Base-by-base conservation (phyloP, 2,113 vertebrate species). In the Campylomormyrus tamandua region DNA sequence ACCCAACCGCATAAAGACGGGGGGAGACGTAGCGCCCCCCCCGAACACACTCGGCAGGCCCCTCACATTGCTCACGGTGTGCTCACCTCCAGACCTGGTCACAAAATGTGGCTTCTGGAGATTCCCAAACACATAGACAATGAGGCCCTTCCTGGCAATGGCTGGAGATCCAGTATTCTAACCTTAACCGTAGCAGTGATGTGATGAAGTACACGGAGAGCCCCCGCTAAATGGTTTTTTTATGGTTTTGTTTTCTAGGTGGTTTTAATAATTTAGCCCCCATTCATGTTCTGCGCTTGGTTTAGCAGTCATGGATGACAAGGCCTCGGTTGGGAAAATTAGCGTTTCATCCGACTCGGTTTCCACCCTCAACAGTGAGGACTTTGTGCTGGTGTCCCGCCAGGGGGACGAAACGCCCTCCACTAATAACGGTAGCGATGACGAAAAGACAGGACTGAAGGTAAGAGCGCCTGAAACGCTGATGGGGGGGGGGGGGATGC, bases 251-350 rank as follows among this genome's bases (percentile, higher is more conserved):
- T 96, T 96, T 97, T 97, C 96, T 94, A 98, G 98, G 98, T 97
- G 95, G 93, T 97, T 97, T 96, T 93, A 95, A 95, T 96, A 96
- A 96, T 96, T 96, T 96, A 97, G 96, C 93, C 91, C 83, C 95
- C 97, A 97, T 98, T 98, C 97, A 98, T 98, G 97, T 97, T 95
- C 97, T 95, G 95, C 96, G 92, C 95, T 95, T 97, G 96, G 94
- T 96, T 97, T 96, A 97, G 97, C 97, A 97, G 97, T 97, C 97
- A 99, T 99, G 98, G 98, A 99, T 97, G 98, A 99, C 97, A 99
- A 99, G 95, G 97, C 97, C 95, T 99, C 97, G 95, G 98, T 99
- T 97, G 98, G 98, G 96, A 99, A 99, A 97, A 98, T 99, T 96
- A 99, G 98, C 95, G 97, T 98, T 94, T 99, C 98, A 89, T 99